Evolutionary conservation across 23 tunicate species (phyloP).

Genomic region (Diplosoma virens): DNA sequence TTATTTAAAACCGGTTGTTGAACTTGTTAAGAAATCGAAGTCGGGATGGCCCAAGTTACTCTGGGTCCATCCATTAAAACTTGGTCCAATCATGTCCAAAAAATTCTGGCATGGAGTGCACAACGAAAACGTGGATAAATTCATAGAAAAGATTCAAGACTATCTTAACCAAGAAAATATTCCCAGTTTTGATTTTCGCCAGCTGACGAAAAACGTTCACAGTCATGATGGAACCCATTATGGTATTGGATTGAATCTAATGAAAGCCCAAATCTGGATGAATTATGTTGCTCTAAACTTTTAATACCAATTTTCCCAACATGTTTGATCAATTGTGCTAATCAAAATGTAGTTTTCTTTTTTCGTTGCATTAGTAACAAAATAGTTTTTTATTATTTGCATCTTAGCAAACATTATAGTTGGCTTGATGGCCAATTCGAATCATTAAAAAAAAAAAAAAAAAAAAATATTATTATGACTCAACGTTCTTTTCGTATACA

Average conservation of each 20-base stretch:
- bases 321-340: too few species aligned
- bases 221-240: constrained; percentile 80
- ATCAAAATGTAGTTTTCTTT: too few species aligned
- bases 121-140: constrained; percentile 12
- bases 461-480: too few species aligned
- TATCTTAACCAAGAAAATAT: constrained; percentile 16
- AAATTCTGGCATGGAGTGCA: constrained; percentile 13
- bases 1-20: constrained; percentile 22
- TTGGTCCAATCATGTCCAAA: constrained; percentile 37
- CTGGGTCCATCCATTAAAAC: constrained; percentile 52
- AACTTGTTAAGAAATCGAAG: neutral
- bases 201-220: constrained; percentile 32
- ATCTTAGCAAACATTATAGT: too few species aligned
- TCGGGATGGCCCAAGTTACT: constrained; percentile 34
- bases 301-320: too few species aligned
- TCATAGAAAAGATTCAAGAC: neutral
- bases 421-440: too few species aligned
- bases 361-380: too few species aligned
- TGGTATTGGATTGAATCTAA: constrained; percentile 61
- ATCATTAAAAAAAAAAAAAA: too few species aligned
- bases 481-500: too few species aligned
- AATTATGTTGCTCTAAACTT: constrained; percentile 68
- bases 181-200: constrained; percentile 28
- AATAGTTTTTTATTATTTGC: too few species aligned
- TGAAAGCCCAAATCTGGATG: constrained; percentile 59